Evolutionary conservation across 2,113 vertebrate species (phyloP), one percentile per base, ranked within the genome.

Genomic region (Holacanthus passer): DNA sequence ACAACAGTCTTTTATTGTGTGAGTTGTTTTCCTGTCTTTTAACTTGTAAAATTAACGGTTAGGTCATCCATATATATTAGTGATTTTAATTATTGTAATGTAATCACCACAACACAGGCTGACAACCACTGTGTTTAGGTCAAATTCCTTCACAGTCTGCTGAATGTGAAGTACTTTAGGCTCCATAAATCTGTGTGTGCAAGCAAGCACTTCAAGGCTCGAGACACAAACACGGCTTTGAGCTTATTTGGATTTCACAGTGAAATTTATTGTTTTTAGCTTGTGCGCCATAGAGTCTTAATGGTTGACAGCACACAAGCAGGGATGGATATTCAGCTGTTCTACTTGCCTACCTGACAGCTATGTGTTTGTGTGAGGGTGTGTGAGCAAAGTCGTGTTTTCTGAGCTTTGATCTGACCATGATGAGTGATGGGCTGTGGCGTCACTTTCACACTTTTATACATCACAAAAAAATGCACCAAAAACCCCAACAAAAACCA

Each of bases 81-180:
- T 22, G 45, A 65, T 62, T 70, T 45, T 73, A 79, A 32, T 80
- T 60, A 35, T 47, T 81, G 79, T 77, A 87, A 84, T n/a, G 2
- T 24, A 65, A 78, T 63, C 82, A 39, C 58, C 12, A 27, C 31
- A 43, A 32, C 48, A 63, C 10, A 0, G 58, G 53, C 62, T 76
- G 79, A 79, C 77, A 81, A 55, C 74, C 64, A 29, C 48, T 62
- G 27, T 60, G 84, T 73, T 82, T 20, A 47, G 68, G 81, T 83
- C 47, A 60, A 75, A 89, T 90, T 89, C 87, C 89, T 92, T 89
- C 82, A 88, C 88, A 87, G 88, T 89, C 85, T 77, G 68, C 39
- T 87, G 81, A 45, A 63, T 70, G 41, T 71, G 22, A 78, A 86
- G 80, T 14, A 63, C 71, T 66, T 72, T 3, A 73, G 29, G 55